Evolutionary conservation across 2,113 vertebrate species (phyloP).

Genomic region (Scophthalmus maximus): DNA sequence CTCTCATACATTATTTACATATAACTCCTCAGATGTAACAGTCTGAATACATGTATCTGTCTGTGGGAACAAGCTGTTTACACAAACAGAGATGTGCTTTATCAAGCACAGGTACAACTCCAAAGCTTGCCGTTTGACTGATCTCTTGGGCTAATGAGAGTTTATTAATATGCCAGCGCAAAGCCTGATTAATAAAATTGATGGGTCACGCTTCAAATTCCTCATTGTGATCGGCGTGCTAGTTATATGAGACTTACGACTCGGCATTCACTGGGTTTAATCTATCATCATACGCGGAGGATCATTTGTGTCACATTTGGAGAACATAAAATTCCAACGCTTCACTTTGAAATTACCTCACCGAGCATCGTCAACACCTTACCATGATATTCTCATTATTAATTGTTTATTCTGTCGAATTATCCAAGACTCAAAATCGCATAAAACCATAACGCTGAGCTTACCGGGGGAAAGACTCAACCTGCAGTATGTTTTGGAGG

Average conservation of each 20-base stretch:
- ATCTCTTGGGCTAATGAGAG: conserved; percentile 52
- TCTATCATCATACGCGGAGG: conserved; percentile 39
- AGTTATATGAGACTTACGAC: not conserved
- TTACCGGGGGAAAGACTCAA: conserved; percentile 20
- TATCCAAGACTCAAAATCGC: conserved; percentile 59
- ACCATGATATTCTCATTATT: conserved; percentile 47
- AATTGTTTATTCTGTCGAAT: conserved; percentile 54
- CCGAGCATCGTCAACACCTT: conserved; percentile 38
- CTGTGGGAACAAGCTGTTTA: conserved; percentile 34
- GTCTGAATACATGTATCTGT: conserved; percentile 14
- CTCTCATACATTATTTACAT: conserved; percentile 46
- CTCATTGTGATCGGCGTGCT: conserved; percentile 6
- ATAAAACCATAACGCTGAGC: conserved; percentile 45
- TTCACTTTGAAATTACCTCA: conserved; percentile 47
- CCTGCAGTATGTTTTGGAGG: conserved; percentile 50
- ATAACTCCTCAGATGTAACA: conserved; percentile 14
- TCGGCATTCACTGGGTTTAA: conserved; percentile 34
- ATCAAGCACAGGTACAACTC: conserved; percentile 27
- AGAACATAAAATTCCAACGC: conserved; percentile 22
- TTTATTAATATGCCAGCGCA: conserved; percentile 49
- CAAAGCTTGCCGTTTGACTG: conserved; percentile 27
- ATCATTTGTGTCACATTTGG: conserved; percentile 55
- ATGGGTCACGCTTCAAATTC: conserved; percentile 50
- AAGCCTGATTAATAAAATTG: conserved; percentile 56
- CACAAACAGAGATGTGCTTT: conserved; percentile 29